Percentiles rank a stretch among this genome's conserved stretches.
Conservation (phyloP, 2,113 vertebrate species). For the Oriolus oriolus region DNA sequence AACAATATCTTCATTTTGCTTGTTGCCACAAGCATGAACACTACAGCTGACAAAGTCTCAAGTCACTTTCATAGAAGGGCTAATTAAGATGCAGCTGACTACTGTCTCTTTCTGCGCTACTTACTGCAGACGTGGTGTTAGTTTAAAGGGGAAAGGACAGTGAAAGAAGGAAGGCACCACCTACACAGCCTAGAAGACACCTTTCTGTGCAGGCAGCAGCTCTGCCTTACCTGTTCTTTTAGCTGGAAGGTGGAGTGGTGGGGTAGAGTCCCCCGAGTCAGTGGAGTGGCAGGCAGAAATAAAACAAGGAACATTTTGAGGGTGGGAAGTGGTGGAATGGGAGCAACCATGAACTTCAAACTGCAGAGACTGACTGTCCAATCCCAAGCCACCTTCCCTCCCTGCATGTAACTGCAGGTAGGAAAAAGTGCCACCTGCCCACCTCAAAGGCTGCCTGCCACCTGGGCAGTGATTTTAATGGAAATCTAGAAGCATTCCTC, state of each 20-base stretch:
- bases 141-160: background rate
- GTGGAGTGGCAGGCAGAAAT: constrained; percentile 12
- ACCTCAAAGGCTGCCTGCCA: background rate
- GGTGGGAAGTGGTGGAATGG: background rate
- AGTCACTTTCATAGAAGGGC: background rate
- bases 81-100: background rate
- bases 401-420: background rate
- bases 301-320: constrained; percentile 38
- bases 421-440: background rate
- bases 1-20: background rate
- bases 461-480: background rate
- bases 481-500: background rate
- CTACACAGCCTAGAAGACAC: background rate
- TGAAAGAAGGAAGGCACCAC: background rate
- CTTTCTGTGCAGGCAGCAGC: background rate
- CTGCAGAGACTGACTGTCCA: background rate
- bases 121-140: background rate
- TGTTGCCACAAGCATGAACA: background rate
- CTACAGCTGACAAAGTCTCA: background rate
- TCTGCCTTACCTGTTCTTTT: constrained; percentile 52
- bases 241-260: background rate
- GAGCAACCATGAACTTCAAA: background rate
- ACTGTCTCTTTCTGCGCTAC: background rate
- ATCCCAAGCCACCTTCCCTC: background rate
- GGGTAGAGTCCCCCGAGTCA: background rate